Evolutionary conservation across 2,113 vertebrate genomes (phyloP), one percentile per base, ranked within the genome.

Genomic region (Centropristis striata): DNA sequence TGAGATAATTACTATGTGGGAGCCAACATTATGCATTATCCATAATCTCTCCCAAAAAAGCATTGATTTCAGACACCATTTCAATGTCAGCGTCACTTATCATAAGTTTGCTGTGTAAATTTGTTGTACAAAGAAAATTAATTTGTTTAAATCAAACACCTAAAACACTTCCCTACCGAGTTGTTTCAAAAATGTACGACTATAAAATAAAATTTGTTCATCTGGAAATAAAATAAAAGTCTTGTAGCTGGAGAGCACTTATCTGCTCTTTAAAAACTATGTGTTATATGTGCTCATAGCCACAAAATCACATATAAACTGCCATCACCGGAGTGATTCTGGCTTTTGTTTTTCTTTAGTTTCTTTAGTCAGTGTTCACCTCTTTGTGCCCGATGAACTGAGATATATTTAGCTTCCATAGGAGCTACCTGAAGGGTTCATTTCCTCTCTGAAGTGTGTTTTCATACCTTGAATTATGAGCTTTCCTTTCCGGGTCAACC

Each of bases 391-490:
- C 32, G 20, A 20, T 67, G 44, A 59, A 39, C 65, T 59, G 15
- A 28, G 36, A 59, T 83, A 64, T 85, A 51, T 82, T 66, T 75
- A 80, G 57, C 63, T 51, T 58, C 27, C 20, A 47, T 57, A 28
- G 47, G 61, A 65, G 66, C 36, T 5, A 57, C 59, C 81, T 58
- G 58, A 67, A 90, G 46, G 57, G 10, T 79, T 64, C 15, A 7
- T 66, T 72, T 86, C 71, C 64, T 75, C 80, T 58, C 21, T 76
- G 59, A 76, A 81, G 50, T 61, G 18, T 32, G 46, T 85, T 88
- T 85, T 84, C 55, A 42, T 77, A 75, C 79, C 78, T 81, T 41
- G 63, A 69, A 78, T 88, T 79, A 86, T 70, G 67, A 80, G 82
- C 51, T 59, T 85, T 64, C 46, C 60, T 72, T 78, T 83, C 85